Conservation (phyloP, 2,113 vertebrate species). For the Psilopogon haemacephalus region DNA sequence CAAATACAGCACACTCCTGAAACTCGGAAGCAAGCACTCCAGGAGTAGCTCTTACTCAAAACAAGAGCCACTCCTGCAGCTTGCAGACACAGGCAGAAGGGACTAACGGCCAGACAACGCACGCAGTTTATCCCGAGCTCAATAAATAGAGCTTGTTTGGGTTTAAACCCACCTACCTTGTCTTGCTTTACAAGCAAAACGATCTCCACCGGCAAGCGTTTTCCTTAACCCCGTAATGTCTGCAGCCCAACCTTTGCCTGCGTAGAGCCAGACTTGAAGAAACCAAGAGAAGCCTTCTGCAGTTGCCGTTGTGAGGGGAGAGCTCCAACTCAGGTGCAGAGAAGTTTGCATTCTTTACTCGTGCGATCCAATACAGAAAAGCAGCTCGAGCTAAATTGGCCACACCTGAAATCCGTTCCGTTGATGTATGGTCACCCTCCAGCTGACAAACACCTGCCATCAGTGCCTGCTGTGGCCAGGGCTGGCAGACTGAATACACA, state of each 20-base stretch:
- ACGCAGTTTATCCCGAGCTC: background rate
- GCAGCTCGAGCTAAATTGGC: background rate
- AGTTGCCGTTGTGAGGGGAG: background rate
- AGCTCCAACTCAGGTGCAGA: background rate
- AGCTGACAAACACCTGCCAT: background rate
- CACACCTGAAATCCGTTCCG: background rate
- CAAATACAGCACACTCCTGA: background rate
- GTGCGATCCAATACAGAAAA: background rate
- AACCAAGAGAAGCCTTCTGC: conserved; percentile 18
- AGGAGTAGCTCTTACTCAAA: background rate
- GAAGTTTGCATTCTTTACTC: background rate
- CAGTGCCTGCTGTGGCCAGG: background rate
- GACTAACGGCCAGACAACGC: background rate
- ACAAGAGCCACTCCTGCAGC: background rate
- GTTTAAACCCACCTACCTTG: background rate
- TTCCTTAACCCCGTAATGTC: background rate
- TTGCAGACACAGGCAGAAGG: background rate
- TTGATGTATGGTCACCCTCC: background rate
- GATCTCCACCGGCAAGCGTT: background rate
- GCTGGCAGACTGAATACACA: background rate
- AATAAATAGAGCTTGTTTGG: background rate
- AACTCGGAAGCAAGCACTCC: background rate
- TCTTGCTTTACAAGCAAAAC: conserved; percentile 11
- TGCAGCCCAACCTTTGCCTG: conserved; percentile 3
- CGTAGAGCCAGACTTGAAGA: background rate